phyloP scores from a whole-genome alignment of 2,113 vertebrate genomes.

The Rhinoptilus africanus region DNA sequence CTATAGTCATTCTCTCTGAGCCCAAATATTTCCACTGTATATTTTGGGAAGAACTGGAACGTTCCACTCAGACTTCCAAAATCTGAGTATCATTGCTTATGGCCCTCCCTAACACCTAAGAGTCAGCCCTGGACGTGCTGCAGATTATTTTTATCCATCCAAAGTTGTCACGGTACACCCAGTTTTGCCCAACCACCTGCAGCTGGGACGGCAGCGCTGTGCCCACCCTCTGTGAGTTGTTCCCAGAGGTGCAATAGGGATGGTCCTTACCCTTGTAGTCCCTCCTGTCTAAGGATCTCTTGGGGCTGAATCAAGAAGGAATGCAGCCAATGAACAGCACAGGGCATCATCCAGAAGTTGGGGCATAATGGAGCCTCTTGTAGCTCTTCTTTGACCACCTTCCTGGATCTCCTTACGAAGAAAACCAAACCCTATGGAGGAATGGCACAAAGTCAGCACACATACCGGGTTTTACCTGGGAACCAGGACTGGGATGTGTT shows the following conservation, averaged over 20 bases:
- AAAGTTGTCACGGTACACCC: fast-evolving
- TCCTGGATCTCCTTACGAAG: background rate
- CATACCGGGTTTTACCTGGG: background rate
- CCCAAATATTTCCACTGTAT: slow-evolving; percentile 41
- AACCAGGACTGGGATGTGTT: fast-evolving
- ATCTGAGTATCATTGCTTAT: background rate
- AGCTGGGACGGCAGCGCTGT: background rate
- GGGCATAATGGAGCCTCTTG: background rate
- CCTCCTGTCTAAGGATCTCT: background rate
- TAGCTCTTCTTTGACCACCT: background rate
- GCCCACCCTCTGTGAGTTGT: background rate
- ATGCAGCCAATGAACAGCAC: background rate
- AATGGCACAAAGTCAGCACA: background rate
- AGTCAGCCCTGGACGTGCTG: background rate
- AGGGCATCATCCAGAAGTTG: background rate
- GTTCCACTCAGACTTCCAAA: slow-evolving; percentile 34
- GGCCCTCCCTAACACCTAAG: slow-evolving; percentile 6
- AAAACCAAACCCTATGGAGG: background rate
- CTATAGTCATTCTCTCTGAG: background rate
- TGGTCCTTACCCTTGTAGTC: background rate
- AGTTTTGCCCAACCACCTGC: background rate
- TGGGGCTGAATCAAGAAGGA: background rate
- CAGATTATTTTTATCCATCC: slow-evolving; percentile 23
- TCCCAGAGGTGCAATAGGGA: background rate
- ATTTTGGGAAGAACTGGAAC: slow-evolving; percentile 45